phyloP scores from a whole-genome alignment of 35 echinoderm and acorn worm species.

The Stichopus chloronotus region DNA sequence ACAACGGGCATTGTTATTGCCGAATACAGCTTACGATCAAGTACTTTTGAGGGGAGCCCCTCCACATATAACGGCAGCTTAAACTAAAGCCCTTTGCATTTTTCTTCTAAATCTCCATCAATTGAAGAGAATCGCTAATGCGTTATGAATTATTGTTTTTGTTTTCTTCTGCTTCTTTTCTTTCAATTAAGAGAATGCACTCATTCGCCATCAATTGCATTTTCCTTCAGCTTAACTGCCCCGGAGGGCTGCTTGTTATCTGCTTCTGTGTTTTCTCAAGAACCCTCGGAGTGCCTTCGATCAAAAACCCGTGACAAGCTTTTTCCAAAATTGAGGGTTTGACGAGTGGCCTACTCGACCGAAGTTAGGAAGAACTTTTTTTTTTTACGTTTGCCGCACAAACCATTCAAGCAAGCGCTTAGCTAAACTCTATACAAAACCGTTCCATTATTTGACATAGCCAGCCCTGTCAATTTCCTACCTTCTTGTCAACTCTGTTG shows the following conservation, averaged over 20 bases:
- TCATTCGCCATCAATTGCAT: neutral
- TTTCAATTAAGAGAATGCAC: constrained; percentile 19
- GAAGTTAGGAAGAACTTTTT: neutral
- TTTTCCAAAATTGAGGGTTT: constrained; percentile 1
- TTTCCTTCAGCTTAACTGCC: neutral
- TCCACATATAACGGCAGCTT: neutral
- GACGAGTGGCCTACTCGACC: constrained; percentile 43
- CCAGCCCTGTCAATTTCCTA: constrained; percentile 16
- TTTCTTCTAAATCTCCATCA: neutral
- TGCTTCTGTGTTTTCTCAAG: constrained; percentile 42
- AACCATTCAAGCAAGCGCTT: constrained; percentile 11
- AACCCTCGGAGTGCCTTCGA: constrained; percentile 5
- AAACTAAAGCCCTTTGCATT: neutral
- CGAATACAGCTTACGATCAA: neutral
- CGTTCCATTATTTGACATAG: constrained; percentile 27
- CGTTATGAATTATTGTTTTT: neutral
- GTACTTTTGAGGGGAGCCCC: neutral
- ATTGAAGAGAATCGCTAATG: neutral
- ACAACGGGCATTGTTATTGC: neutral
- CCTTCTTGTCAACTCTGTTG: constrained; percentile 41
- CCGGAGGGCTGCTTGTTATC: constrained; percentile 36
- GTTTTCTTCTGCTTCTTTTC: neutral
- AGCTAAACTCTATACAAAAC: constrained; percentile 45
- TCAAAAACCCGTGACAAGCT: constrained; percentile 29
- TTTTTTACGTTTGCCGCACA: constrained; percentile 27